phyloP scores from a whole-genome alignment of 1,140 invertebrate species.

The Brevipalpus yothersi region DNA sequence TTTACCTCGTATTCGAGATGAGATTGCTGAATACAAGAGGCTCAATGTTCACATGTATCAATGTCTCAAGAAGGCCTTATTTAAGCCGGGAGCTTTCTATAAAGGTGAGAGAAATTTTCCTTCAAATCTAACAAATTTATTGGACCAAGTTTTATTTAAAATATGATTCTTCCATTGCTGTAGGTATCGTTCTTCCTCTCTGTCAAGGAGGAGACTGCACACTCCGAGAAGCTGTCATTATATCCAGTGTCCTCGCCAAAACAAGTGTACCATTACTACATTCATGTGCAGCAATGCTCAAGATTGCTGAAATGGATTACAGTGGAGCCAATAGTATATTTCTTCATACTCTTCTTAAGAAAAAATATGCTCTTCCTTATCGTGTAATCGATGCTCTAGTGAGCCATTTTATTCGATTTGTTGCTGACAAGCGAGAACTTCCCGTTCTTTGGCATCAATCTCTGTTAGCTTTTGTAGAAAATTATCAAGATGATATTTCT shows the following conservation, averaged over 20 bases:
- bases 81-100: slow-evolving; percentile 96
- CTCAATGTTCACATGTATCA: slow-evolving; percentile 92
- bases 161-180: slow-evolving; percentile 90
- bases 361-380: slow-evolving; percentile 92
- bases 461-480: slow-evolving; percentile 72
- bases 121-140: not conserved
- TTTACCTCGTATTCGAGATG: slow-evolving; percentile 74
- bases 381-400: slow-evolving; percentile 85
- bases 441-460: slow-evolving; percentile 95
- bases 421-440: slow-evolving; percentile 47
- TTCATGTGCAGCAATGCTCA: slow-evolving; percentile 75
- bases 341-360: slow-evolving; percentile 77
- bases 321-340: slow-evolving; percentile 92
- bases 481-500: slow-evolving; percentile 83
- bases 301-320: slow-evolving; percentile 94
- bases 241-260: slow-evolving; percentile 68
- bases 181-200: slow-evolving; percentile 66
- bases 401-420: slow-evolving; percentile 74
- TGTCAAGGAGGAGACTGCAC: slow-evolving; percentile 57
- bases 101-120: slow-evolving; percentile 26
- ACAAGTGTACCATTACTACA: slow-evolving; percentile 89
- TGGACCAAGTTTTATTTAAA: not conserved
- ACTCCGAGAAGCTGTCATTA: slow-evolving; percentile 75
- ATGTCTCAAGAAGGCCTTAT: slow-evolving; percentile 72
- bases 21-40: slow-evolving; percentile 78